Evolutionary conservation across 2,113 vertebrate species (phyloP).

Genomic region (Catharus fuscescens): DNA sequence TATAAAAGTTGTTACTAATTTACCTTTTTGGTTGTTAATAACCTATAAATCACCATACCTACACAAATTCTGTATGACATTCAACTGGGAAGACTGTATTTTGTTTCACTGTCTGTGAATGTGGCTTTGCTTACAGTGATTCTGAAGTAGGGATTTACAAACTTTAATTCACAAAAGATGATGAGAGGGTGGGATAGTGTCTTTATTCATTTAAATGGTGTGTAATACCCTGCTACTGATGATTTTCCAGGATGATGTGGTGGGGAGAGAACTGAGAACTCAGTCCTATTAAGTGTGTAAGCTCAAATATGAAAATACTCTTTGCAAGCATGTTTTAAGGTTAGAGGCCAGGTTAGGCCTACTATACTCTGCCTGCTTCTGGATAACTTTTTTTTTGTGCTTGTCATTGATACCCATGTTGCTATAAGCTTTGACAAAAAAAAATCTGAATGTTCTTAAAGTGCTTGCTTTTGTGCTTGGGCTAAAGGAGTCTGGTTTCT

Average conservation of each 20-base stretch:
- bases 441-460: background rate
- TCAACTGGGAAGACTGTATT: background rate
- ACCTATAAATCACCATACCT: background rate
- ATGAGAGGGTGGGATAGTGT: background rate
- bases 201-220: background rate
- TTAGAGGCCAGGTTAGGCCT: background rate
- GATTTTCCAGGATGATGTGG: background rate
- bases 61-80: background rate
- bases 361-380: background rate
- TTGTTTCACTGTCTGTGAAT: background rate
- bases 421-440: slow-evolving; percentile 10
- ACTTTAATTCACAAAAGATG: background rate
- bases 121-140: background rate
- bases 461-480: slow-evolving; percentile 27
- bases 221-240: background rate
- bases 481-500: background rate
- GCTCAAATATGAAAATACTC: background rate
- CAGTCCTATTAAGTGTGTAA: background rate
- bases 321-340: background rate
- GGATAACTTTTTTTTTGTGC: background rate
- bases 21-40: background rate
- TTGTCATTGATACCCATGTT: background rate
- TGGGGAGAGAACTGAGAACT: background rate
- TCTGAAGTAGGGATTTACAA: background rate
- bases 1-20: slow-evolving; percentile 59